Evolutionary conservation across 2,888 invertebrate species (phyloP), one percentile per base, ranked within the genome.

Genomic region (Drosophila phalerata): DNA sequence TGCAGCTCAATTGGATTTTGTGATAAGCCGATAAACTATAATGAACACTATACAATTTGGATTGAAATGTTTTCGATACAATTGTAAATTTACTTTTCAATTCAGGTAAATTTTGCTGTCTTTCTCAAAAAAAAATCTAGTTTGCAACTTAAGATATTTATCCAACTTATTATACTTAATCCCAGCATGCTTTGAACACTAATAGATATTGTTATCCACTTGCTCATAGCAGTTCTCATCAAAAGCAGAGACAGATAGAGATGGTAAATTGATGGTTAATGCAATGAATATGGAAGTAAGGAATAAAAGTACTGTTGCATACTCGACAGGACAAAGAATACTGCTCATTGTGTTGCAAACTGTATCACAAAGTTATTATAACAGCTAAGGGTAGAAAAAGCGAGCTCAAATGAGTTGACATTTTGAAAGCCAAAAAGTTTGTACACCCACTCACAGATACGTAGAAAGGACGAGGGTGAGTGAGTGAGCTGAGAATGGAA

Each of bases 381-480:
- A 52, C 61, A 61, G 58, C 61, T 60, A 62, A 53, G 53, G 70
- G 57, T 47, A 74, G 56, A 69, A 67, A 69, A 65, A 53, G 61
- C 45, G 13, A 47, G 63, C 66, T 67, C 65, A 69, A 76, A 83
- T 78, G 73, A 87, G 80, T 85, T 87, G 87, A 80, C 87, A 85
- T 73, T 82, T 73, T 71, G 69, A 72, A 77, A 87, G 85, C 76
- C 82, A 82, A 80, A 85, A 77, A 82, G 73, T 79, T 82, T 57
- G 56, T 32, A 56, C 76, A 65, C 69, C 77, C 74, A 65, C 71
- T 60, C 62, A 56, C 55, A 51, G 56, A 71, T 49, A 13, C 22
- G 28, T 47, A 30, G 15, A 64, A 49, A 32, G 58, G 64, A 56
- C 15, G 45, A 34, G 17, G 28, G 22, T 4, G 4, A 15, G 11